phyloP scores from a whole-genome alignment of 1,140 invertebrate genomes.

The Notospermus geniculatus region DNA sequence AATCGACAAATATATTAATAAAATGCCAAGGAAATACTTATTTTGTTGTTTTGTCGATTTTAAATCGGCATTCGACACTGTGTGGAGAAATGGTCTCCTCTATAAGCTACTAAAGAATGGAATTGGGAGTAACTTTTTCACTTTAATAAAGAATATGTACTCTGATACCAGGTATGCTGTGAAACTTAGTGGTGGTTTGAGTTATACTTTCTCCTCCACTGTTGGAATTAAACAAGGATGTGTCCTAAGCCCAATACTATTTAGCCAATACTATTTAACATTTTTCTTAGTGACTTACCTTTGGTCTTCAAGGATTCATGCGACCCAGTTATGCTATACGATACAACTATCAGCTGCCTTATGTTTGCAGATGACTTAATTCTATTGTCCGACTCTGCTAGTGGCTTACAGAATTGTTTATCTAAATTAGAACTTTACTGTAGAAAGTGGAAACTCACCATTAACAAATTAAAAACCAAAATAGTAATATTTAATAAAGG shows the following conservation, averaged over 20 bases:
- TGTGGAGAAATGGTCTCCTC: neutral
- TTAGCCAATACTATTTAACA: no score
- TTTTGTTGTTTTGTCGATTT: slow-evolving; percentile 4
- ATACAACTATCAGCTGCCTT: neutral
- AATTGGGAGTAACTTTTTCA: neutral
- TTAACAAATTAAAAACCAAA: neutral
- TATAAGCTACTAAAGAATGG: neutral
- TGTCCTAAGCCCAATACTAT: neutral
- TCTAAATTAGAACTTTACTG: neutral
- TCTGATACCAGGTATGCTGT: neutral
- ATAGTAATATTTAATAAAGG: neutral
- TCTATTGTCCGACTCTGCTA: neutral
- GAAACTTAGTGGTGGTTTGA: neutral
- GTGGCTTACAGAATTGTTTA: neutral
- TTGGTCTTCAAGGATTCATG: neutral
- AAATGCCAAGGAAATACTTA: neutral
- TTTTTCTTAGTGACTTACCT: neutral
- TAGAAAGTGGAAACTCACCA: neutral
- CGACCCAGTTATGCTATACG: neutral
- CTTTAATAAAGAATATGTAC: no score
- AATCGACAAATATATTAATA: slow-evolving; percentile 2
- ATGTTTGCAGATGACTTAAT: neutral
- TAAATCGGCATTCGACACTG: neutral
- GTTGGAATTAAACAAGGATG: slow-evolving; percentile 3
- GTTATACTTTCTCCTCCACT: neutral